Conservation (phyloP, 2,888 invertebrate species). For the Drosophila vallismaia region DNA sequence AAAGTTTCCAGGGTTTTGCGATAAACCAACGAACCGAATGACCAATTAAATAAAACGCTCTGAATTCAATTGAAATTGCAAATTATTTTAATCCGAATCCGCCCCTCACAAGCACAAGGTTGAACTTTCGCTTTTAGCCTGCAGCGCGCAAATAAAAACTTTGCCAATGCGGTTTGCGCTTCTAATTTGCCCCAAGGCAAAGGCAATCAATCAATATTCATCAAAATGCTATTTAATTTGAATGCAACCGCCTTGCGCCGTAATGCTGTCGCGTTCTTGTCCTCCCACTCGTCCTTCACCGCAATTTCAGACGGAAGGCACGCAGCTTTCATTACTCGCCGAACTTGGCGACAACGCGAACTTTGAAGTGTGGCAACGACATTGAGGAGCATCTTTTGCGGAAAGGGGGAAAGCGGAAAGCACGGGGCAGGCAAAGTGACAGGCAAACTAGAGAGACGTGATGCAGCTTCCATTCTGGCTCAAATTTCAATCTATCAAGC, state of each 20-base stretch:
- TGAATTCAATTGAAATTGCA: slow-evolving; percentile 25
- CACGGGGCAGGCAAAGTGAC: slow-evolving; percentile 35
- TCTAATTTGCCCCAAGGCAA: slow-evolving; percentile 55
- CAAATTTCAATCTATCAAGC: slow-evolving; percentile 46
- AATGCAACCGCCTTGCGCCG: slow-evolving; percentile 57
- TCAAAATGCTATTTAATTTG: slow-evolving; percentile 77
- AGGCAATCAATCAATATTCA: slow-evolving; percentile 78
- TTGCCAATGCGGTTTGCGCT: slow-evolving; percentile 48
- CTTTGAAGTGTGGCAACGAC: slow-evolving; percentile 62
- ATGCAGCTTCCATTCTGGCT: slow-evolving; percentile 26
- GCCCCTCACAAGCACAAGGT: slow-evolving; percentile 20
- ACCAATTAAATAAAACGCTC: slow-evolving; percentile 3
- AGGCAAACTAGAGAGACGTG: slow-evolving; percentile 47
- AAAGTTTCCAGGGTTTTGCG: neutral
- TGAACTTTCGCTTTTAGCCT: slow-evolving; percentile 29
- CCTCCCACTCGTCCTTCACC: neutral
- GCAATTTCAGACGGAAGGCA: slow-evolving; percentile 15
- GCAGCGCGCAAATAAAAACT: slow-evolving; percentile 40
- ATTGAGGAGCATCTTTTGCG: slow-evolving; percentile 8
- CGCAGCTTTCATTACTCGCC: slow-evolving; percentile 53
- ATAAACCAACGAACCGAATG: neutral
- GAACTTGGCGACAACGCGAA: slow-evolving; percentile 63
- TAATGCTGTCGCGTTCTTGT: slow-evolving; percentile 37
- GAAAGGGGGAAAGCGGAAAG: slow-evolving; percentile 6
- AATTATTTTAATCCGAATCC: slow-evolving; percentile 16